A percentile compares a stretch with the other conserved stretches of the same genome.
phyloP scores from a whole-genome alignment of 2,113 vertebrate genomes.

The Zeus faber region DNA sequence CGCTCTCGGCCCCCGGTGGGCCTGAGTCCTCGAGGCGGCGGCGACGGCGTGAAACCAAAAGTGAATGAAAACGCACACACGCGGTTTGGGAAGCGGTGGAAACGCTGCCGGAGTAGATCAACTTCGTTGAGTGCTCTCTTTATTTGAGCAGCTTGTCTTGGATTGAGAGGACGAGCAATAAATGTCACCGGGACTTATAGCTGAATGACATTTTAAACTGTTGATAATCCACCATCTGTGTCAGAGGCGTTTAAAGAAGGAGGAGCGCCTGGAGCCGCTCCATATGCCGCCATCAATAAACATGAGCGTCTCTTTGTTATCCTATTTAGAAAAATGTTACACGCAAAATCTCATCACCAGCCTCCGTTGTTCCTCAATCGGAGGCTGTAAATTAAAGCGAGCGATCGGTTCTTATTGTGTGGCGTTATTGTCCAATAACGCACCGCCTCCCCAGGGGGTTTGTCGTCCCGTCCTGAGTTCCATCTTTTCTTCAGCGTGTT shows the following conservation, averaged over 20 bases:
- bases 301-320: constrained; percentile 51
- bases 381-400: too few species aligned
- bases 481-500: too few species aligned
- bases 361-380: constrained; percentile 27
- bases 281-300: constrained; percentile 58
- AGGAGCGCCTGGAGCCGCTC: constrained; percentile 41
- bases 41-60: too few species aligned
- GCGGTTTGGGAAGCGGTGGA: too few species aligned
- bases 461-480: too few species aligned
- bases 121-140: constrained; percentile 66
- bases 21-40: too few species aligned
- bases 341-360: constrained; percentile 43
- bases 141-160: constrained; percentile 63
- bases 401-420: too few species aligned
- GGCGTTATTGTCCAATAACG: too few species aligned
- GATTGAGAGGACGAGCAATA: constrained; percentile 70
- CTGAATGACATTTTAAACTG: constrained; percentile 66
- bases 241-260: constrained; percentile 54
- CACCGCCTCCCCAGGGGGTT: too few species aligned
- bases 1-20: constrained; percentile 4
- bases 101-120: constrained; percentile 61
- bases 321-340: constrained; percentile 26
- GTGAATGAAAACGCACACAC: too few species aligned
- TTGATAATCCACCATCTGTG: constrained; percentile 72
- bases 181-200: constrained; percentile 64